A percentile compares a stretch with the other conserved stretches of the same genome.
phyloP scores from a whole-genome alignment of 2,888 invertebrate species.

The Drosophila atripex region DNA sequence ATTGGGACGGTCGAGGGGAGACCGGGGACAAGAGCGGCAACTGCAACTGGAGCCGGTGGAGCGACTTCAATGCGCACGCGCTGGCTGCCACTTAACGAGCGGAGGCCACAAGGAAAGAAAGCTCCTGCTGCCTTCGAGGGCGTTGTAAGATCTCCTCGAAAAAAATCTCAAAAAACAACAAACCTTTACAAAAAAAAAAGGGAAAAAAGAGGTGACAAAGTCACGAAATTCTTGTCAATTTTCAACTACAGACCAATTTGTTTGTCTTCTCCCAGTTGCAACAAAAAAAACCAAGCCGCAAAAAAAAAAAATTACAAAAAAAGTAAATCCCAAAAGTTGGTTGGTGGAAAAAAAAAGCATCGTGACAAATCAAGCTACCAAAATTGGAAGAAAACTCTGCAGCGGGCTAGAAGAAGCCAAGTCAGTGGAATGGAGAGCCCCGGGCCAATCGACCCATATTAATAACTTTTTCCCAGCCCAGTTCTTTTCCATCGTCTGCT shows the following conservation, averaged over 20 bases:
- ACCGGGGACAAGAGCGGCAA: constrained; percentile 25
- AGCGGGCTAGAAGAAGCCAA: constrained; percentile 22
- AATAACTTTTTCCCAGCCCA: constrained; percentile 66
- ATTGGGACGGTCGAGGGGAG: not conserved
- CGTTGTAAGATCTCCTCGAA: constrained; percentile 54
- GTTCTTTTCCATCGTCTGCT: constrained; percentile 35
- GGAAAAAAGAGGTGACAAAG: constrained; percentile 83
- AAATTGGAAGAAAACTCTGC: constrained; percentile 79
- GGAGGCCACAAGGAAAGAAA: constrained; percentile 61
- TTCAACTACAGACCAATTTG: constrained; percentile 84
- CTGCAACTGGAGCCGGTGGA: constrained; percentile 33
- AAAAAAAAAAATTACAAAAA: constrained; percentile 22
- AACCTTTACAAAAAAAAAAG: constrained; percentile 44
- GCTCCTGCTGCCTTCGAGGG: constrained; percentile 66
- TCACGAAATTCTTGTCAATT: constrained; percentile 84
- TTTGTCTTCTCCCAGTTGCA: constrained; percentile 77
- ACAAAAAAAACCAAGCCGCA: constrained; percentile 42
- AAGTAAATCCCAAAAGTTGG: constrained; percentile 23
- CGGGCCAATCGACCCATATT: constrained; percentile 60
- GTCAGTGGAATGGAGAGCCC: constrained; percentile 39
- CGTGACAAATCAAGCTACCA: constrained; percentile 84
- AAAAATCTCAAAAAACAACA: constrained; percentile 34
- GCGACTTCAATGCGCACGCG: constrained; percentile 74
- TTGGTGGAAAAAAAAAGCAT: constrained; percentile 61
- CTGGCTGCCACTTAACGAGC: constrained; percentile 76